phyloP scores from a whole-genome alignment of 2,888 invertebrate species.

The Noctua janthe region DNA sequence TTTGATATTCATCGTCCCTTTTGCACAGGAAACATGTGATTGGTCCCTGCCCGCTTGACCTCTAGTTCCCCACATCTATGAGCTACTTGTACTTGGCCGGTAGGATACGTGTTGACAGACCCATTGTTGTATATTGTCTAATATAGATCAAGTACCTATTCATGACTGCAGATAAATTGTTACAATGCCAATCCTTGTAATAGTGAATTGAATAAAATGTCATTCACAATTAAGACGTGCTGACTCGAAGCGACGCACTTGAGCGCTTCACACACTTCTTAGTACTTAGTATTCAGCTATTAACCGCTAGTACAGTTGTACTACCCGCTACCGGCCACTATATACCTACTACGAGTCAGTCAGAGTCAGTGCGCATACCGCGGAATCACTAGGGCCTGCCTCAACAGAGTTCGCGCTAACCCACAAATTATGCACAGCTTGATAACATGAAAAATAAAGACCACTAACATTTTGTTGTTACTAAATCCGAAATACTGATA shows the following conservation, averaged over 20 bases:
- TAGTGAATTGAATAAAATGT: background rate
- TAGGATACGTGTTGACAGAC: background rate
- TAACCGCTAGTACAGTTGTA: background rate
- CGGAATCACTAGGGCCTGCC: background rate
- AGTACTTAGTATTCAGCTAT: background rate
- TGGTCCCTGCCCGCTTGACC: conserved; percentile 25
- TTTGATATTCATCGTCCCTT: conserved; percentile 14
- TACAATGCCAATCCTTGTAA: background rate
- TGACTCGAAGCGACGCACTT: background rate
- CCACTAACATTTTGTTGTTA: background rate
- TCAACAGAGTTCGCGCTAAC: background rate
- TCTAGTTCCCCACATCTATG: conserved; percentile 28
- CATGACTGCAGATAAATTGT: background rate
- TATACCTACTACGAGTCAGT: background rate
- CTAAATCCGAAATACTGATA: background rate
- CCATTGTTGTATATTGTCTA: background rate
- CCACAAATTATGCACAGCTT: background rate
- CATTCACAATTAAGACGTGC: background rate
- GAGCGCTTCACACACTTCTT: no score
- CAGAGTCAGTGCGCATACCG: background rate
- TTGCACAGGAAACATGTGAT: conserved; percentile 51
- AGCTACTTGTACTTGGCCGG: background rate
- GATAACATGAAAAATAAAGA: background rate
- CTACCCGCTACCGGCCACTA: background rate
- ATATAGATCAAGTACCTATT: background rate